Base-by-base conservation (phyloP, 1,140 invertebrate species). In the Tetramorium alpestre region DNA sequence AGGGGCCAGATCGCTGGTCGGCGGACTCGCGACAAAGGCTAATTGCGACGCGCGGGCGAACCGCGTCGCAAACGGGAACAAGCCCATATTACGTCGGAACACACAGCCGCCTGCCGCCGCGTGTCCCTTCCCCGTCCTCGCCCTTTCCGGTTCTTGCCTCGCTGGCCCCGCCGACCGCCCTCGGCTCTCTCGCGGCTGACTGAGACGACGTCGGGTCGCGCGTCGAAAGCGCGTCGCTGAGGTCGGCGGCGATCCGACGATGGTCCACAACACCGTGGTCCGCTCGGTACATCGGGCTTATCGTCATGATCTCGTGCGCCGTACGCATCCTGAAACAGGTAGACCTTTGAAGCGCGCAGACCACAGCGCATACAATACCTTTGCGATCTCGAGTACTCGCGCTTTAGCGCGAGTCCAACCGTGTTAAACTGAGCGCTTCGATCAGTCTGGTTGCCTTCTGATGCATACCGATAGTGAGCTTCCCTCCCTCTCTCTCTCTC, bases 81-180 rank as follows among this genome's bases (percentile, higher is more conserved):
- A 94, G 93, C 92, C 92, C 90, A 94, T 94, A 94, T 95, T 94
- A 94, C 91, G 92, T 89, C 90, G 91, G 90, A 92, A 93, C 93
- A 93, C 89, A 93, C 91, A 91, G 60, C 54, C 87, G 47, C 13
- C 67, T 18, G 38, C 28, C 64, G 44, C 10, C 86, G 64, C 33
- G n/a, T 22, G 51, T 72, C n/a, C 44, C 22, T 62, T 33, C 44
- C 73, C 49, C 25, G 54, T 28, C 11, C 75, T 81, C 88, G 22
- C 85, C 54, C 78, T 78, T 60, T 73, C 62, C 73, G 51, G 11
- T 41, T 70, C 58, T 65, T 80, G 72, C 60, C 28, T 49, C 73
- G 13, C 16, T 38, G 16, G 51, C 41, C 13, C 28, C 62, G 3
- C 13, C 47, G 51, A 8, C 38, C 78, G 16, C 72, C n/a, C 41